Percentiles rank a stretch among this genome's conserved stretches.
Evolutionary conservation across 2,888 invertebrate species (phyloP).

Genomic region (Coecobrya sp.): DNA sequence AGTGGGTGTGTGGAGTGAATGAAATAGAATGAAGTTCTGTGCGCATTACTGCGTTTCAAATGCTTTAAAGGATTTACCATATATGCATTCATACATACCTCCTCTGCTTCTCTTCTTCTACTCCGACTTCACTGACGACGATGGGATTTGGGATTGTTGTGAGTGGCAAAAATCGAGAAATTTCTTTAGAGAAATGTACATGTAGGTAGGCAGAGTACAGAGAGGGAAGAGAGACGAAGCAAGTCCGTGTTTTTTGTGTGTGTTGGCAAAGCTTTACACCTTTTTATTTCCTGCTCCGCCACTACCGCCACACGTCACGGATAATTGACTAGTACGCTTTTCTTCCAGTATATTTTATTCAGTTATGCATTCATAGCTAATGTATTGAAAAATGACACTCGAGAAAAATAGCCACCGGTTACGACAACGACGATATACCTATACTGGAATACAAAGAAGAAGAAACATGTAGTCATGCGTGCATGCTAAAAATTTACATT

Average conservation of each 20-base stretch:
- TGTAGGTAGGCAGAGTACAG: not conserved
- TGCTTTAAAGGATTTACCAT: slow-evolving; percentile 34
- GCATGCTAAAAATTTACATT: slow-evolving; percentile 15
- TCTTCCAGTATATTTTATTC: slow-evolving; percentile 58
- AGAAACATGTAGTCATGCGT: not conserved
- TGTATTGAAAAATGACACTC: slow-evolving; percentile 72
- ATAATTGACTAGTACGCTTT: slow-evolving; percentile 78
- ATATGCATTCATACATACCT: not conserved
- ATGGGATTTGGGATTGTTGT: slow-evolving; percentile 2
- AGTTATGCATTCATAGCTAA: slow-evolving; percentile 67
- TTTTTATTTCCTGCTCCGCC: slow-evolving; percentile 47
- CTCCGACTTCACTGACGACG: not conserved
- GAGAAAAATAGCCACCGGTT: slow-evolving; percentile 8
- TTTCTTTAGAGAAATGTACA: slow-evolving; percentile 10
- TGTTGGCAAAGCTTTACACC: slow-evolving; percentile 40
- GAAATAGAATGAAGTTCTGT: slow-evolving; percentile 28
- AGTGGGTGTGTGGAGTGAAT: not conserved
- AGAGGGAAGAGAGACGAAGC: not conserved
- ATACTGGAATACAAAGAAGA: not conserved
- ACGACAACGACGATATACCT: not conserved
- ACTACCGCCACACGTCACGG: slow-evolving; percentile 73
- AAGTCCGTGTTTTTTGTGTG: not conserved
- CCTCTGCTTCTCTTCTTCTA: not conserved
- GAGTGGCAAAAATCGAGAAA: slow-evolving; percentile 41
- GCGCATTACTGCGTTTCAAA: slow-evolving; percentile 45